Evolutionary conservation across 2,113 vertebrate species (phyloP).

Genomic region (Vanacampus margaritifer): DNA sequence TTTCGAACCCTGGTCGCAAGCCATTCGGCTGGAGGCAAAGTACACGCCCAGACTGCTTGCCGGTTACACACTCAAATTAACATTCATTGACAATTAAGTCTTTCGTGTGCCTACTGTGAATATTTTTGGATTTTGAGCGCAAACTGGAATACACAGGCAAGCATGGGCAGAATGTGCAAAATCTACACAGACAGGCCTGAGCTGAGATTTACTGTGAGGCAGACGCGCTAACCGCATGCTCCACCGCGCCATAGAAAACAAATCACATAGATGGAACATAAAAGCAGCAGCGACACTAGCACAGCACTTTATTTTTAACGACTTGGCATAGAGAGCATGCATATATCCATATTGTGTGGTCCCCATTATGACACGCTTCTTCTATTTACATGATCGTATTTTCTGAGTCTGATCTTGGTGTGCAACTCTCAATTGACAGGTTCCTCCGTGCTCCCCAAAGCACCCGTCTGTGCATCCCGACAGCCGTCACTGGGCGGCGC

Average conservation of each 20-base stretch:
- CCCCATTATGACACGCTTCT: too few species aligned
- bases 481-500: constrained; percentile 90
- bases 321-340: not conserved
- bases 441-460: constrained; percentile 81
- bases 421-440: constrained; percentile 63
- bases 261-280: not conserved
- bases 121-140: not conserved
- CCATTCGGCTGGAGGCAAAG: too few species aligned
- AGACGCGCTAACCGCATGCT: not conserved
- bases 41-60: too few species aligned
- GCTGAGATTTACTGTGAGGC: not conserved
- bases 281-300: not conserved
- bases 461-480: constrained; percentile 93
- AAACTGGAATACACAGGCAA: too few species aligned
- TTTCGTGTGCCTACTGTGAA: not conserved
- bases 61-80: not conserved
- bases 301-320: not conserved
- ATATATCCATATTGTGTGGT: too few species aligned
- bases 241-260: not conserved
- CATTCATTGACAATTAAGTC: not conserved
- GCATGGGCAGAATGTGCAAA: not conserved
- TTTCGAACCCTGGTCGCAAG: too few species aligned
- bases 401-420: not conserved
- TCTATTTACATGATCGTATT: not conserved
- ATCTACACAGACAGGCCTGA: not conserved